Percentiles rank a stretch among this genome's conserved stretches.
Evolutionary conservation across 2,888 invertebrate species (phyloP).

Genomic region (Zaprionus bogoriensis): DNA sequence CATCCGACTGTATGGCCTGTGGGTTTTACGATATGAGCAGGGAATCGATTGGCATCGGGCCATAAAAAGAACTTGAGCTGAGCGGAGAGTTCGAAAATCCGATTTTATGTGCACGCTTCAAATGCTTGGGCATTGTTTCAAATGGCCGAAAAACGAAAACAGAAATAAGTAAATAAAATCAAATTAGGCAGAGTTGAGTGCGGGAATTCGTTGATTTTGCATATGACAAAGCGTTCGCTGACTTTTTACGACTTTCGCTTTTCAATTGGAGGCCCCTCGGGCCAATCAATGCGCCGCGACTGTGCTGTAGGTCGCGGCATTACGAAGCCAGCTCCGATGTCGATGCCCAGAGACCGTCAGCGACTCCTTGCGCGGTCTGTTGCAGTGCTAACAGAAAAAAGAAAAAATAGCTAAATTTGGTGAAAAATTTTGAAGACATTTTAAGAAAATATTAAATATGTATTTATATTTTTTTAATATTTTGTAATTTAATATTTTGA

Average conservation of each 20-base stretch:
- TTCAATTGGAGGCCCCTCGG: slow-evolving; percentile 16
- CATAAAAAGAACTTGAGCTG: slow-evolving; percentile 40
- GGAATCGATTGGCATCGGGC: slow-evolving; percentile 10
- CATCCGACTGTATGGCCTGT: too few relatives aligned
- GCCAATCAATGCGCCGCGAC: slow-evolving; percentile 2
- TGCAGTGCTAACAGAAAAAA: too few relatives aligned
- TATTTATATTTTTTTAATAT: too few relatives aligned
- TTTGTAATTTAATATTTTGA: too few relatives aligned
- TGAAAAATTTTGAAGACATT: too few relatives aligned
- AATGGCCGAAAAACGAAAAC: too few relatives aligned
- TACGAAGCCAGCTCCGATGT: slow-evolving; percentile 21
- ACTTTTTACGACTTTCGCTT: slow-evolving; percentile 72
- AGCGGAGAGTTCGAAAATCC: slow-evolving; percentile 7
- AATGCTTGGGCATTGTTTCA: slow-evolving; percentile 60
- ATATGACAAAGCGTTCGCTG: slow-evolving; percentile 64
- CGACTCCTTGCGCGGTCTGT: not conserved
- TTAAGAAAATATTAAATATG: too few relatives aligned
- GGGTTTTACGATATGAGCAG: slow-evolving; percentile 27
- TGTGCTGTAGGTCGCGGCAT: slow-evolving; percentile 61
- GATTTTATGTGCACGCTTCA: slow-evolving; percentile 52
- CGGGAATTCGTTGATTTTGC: slow-evolving; percentile 66
- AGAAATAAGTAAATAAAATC: slow-evolving; percentile 49
- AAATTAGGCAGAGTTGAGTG: slow-evolving; percentile 52
- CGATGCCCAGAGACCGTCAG: not conserved
- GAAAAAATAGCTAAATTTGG: too few relatives aligned